phyloP scores from a whole-genome alignment of 2,888 invertebrate species.

The Trichogramma evanescens region DNA sequence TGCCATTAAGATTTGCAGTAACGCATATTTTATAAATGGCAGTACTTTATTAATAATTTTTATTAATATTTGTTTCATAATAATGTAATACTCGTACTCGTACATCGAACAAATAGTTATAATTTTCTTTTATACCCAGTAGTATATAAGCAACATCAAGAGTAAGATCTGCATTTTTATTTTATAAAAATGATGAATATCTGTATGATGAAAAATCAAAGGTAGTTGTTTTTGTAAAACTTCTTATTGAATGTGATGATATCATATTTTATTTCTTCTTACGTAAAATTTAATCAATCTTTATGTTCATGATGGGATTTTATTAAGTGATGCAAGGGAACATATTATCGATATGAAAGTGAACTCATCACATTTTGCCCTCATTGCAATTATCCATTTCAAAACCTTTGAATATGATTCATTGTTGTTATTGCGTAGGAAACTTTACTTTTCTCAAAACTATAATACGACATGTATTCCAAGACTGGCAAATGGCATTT shows the following conservation, averaged over 20 bases:
- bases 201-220: too few relatives aligned
- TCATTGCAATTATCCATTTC: conserved; percentile 1
- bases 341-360: neutral
- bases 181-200: neutral
- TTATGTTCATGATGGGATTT: too few relatives aligned
- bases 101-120: conserved; percentile 17
- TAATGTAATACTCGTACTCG: conserved; percentile 10
- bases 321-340: neutral
- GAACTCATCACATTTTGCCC: neutral
- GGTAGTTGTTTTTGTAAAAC: conserved; percentile 1
- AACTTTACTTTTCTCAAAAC: neutral
- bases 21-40: conserved; percentile 2
- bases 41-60: conserved; percentile 12
- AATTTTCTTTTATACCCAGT: neutral
- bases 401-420: conserved; percentile 1
- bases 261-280: conserved; percentile 7
- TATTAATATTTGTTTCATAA: neutral
- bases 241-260: conserved; percentile 13
- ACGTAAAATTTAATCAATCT: too few relatives aligned
- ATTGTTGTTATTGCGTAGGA: neutral
- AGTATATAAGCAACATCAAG: conserved; percentile 2
- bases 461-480: conserved; percentile 15
- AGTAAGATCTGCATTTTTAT: conserved; percentile 15
- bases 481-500: conserved; percentile 37
- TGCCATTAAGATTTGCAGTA: conserved; percentile 20